These are phyloP conservation scores for Sebastes iracundus DNA, from an alignment of 2,797 vertebrate genomes.

Conservation along the genomic window DNA sequence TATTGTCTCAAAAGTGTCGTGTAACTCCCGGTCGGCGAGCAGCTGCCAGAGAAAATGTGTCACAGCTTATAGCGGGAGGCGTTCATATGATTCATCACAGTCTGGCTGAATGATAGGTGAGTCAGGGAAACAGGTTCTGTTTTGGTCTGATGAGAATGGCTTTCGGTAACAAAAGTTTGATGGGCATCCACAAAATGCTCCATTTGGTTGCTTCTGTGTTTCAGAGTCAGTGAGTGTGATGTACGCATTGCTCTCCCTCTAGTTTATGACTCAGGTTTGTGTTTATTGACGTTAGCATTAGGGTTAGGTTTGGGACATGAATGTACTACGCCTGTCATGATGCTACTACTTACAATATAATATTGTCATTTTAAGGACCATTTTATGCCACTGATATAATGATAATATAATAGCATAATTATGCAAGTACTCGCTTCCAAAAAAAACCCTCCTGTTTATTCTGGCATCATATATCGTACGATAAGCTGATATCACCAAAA, in stretches of 20 bases:
- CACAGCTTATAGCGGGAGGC: not conserved
- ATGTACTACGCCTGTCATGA: not conserved
- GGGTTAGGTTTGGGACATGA: not conserved
- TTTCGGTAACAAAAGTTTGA: not conserved
- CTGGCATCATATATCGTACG: no score
- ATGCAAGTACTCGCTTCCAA: no score
- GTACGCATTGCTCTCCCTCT: not conserved
- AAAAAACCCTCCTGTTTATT: no score
- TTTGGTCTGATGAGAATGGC: constrained; percentile 11
- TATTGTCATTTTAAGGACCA: no score
- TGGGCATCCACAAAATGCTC: not conserved
- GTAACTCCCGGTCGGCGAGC: not conserved
- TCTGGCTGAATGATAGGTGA: not conserved
- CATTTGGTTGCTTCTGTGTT: not conserved
- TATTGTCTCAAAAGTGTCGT: constrained; percentile 2
- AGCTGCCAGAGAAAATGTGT: constrained; percentile 4
- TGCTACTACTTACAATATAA: no score
- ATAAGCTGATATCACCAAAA: no score
- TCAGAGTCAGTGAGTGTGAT: not conserved
- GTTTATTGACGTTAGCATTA: not conserved
- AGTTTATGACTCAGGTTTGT: not conserved
- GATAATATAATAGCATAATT: no score
- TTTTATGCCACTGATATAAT: no score
- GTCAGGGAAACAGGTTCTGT: not conserved
- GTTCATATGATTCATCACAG: not conserved